Evolutionary conservation across 2,113 vertebrate genomes (phyloP).

Genomic region (Salvelinus sp.): DNA sequence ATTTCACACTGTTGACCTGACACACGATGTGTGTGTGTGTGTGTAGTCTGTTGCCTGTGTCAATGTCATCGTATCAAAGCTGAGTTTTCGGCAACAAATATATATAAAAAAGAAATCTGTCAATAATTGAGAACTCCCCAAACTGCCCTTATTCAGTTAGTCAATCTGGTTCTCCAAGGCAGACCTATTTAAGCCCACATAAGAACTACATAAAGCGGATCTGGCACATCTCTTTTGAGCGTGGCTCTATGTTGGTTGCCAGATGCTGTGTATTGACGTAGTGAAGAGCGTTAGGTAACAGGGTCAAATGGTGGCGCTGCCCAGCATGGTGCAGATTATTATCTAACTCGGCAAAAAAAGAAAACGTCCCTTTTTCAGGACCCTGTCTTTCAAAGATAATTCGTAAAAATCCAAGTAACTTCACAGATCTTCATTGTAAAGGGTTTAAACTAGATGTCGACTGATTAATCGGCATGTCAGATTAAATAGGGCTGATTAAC

Average conservation of each 20-base stretch:
- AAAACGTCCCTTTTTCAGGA: too few species aligned
- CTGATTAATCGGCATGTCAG: too few species aligned
- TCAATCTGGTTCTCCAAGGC: too few species aligned
- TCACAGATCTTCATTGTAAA: too few species aligned
- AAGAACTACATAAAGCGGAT: slow-evolving; percentile 23
- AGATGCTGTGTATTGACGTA: slow-evolving; percentile 46
- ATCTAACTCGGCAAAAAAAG: slow-evolving; percentile 22
- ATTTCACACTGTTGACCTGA: slow-evolving; percentile 48
- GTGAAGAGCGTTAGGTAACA: slow-evolving; percentile 47
- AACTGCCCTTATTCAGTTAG: too few species aligned
- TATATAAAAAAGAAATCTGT: too few species aligned
- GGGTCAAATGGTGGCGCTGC: slow-evolving; percentile 26
- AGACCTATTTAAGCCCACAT: slow-evolving; percentile 21
- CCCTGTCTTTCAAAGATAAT: too few species aligned
- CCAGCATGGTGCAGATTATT: slow-evolving; percentile 45
- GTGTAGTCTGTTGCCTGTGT: slow-evolving; percentile 6
- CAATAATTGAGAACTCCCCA: too few species aligned
- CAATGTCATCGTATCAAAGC: slow-evolving; percentile 54
- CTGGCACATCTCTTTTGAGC: background rate
- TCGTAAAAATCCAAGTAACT: too few species aligned
- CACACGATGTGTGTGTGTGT: slow-evolving; percentile 11
- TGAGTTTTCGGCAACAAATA: background rate
- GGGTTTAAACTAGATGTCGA: too few species aligned
- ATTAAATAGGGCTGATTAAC: too few species aligned
- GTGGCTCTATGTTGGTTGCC: background rate